Evolutionary conservation across 2,797 vertebrate species (phyloP).

Genomic region (Tokudaia muenninki): DNA sequence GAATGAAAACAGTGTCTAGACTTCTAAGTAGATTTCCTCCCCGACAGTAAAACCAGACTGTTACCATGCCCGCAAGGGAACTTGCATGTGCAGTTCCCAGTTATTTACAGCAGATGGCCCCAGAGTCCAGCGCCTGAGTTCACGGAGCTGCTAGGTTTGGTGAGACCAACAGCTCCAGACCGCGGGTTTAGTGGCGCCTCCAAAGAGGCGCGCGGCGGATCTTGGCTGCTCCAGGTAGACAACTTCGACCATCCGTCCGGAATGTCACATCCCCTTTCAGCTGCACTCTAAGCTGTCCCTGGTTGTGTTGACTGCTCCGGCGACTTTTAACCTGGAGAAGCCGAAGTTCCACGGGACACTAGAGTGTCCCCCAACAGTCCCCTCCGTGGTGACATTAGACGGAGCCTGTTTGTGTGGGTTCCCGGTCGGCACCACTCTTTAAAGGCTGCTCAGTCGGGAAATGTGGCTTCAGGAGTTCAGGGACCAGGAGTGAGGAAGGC

Average conservation of each 20-base stretch:
- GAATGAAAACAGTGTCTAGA: background rate
- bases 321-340: background rate
- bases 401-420: background rate
- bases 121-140: constrained; percentile 25
- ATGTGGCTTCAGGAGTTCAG: background rate
- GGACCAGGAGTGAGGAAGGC: background rate
- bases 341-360: background rate
- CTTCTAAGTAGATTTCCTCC: background rate
- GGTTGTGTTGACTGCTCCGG: background rate
- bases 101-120: constrained; percentile 67
- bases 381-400: background rate
- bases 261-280: too few species aligned
- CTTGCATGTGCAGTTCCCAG: background rate
- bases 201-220: rapidly evolving
- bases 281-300: background rate
- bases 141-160: rapidly evolving
- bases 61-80: rapidly evolving
- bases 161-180: background rate
- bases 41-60: rapidly evolving
- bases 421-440: background rate
- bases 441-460: background rate
- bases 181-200: too few species aligned
- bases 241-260: background rate
- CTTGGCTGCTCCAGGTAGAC: background rate
- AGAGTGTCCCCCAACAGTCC: background rate